These are phyloP conservation scores for Lacerta agilis DNA, from an alignment of 2,797 vertebrate species.

Conservation along the genomic window DNA sequence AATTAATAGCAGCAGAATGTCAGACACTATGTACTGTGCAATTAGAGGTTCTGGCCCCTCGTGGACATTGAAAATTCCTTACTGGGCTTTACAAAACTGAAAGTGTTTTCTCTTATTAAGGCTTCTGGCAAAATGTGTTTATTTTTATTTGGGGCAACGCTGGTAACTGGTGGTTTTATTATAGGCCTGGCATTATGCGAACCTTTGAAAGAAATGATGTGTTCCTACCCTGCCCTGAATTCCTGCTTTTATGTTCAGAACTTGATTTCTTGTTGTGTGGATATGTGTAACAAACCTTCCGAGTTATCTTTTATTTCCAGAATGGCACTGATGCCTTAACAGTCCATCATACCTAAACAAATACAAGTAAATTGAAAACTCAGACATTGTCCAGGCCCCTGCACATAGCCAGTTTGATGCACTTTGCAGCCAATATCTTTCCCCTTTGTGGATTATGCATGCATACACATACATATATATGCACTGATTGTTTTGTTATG, in stretches of 20 bases:
- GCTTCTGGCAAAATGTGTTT: not conserved
- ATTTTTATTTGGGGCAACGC: not conserved
- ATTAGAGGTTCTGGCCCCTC: not conserved
- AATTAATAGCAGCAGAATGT: not conserved
- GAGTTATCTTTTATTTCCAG: too few species aligned
- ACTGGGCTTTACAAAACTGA: not conserved
- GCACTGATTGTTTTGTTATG: too few species aligned
- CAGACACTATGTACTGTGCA: not conserved
- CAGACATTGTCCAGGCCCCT: too few species aligned
- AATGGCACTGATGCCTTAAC: too few species aligned
- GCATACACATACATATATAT: too few species aligned
- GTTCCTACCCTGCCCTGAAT: not conserved
- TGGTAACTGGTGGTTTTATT: not conserved
- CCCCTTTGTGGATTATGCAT: too few species aligned
- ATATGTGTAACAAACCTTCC: not conserved
- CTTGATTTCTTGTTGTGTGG: not conserved
- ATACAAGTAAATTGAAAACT: too few species aligned
- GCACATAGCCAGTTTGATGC: too few species aligned
- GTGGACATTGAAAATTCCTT: constrained; percentile 1
- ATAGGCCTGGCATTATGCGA: not conserved
- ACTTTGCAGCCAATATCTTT: too few species aligned
- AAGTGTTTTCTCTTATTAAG: constrained; percentile 6
- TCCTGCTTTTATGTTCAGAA: not conserved
- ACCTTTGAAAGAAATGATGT: not conserved
- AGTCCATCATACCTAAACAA: too few species aligned